Evolutionary conservation across 2,113 vertebrate species (phyloP).

Genomic region (Egretta garzetta): DNA sequence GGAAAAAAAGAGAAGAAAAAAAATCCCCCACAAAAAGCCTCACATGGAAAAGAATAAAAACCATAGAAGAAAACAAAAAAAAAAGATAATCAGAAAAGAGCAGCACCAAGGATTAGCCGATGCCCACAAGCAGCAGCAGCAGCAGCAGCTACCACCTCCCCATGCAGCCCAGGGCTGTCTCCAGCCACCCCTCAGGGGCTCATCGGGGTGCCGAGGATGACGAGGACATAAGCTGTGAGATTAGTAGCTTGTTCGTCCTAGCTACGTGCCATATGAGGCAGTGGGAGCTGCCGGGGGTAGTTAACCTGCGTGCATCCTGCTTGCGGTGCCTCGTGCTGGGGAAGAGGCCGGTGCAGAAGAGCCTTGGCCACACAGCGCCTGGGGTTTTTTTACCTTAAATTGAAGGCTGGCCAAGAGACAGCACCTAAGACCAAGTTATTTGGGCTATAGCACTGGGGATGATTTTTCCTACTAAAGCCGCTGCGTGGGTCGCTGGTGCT

Average conservation of each 20-base stretch:
- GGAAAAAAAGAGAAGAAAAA: no score
- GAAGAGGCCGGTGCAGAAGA: accelerated
- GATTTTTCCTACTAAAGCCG: not conserved
- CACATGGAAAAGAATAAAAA: not conserved
- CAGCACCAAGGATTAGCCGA: not conserved
- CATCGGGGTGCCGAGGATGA: not conserved
- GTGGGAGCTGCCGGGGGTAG: not conserved
- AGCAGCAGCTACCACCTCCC: not conserved
- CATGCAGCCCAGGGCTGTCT: not conserved
- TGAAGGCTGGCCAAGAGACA: not conserved
- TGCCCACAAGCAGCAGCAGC: not conserved
- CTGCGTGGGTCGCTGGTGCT: accelerated
- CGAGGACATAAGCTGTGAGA: not conserved
- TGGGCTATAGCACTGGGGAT: not conserved
- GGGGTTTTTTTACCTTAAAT: not conserved
- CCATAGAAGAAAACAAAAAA: not conserved
- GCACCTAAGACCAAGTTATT: not conserved
- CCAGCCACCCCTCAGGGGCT: not conserved
- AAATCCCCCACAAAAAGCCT: not conserved
- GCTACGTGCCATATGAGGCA: not conserved
- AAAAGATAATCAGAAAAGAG: not conserved
- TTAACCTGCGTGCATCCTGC: not conserved
- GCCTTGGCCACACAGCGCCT: not conserved
- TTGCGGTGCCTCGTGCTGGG: not conserved
- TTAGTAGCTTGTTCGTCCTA: not conserved